phyloP scores from a whole-genome alignment of 2,888 invertebrate genomes.

The Amblyjoppa fuscipennis region DNA sequence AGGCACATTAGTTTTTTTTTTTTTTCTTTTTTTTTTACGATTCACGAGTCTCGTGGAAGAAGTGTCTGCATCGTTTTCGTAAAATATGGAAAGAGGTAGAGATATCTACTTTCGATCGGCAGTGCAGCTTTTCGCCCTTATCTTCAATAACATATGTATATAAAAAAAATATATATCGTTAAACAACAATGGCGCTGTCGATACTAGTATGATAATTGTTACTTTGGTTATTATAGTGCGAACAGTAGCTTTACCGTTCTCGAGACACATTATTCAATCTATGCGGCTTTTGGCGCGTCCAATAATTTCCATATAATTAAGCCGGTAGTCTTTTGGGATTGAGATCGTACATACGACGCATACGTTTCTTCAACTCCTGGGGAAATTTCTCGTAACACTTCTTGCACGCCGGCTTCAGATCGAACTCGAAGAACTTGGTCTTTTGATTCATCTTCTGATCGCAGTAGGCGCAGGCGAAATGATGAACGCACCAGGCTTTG shows the following conservation, averaged over 20 bases:
- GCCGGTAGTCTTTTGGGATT: conserved; percentile 87
- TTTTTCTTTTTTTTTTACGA: neutral
- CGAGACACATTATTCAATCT: conserved; percentile 22
- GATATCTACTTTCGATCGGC: conserved; percentile 29
- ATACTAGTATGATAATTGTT: conserved; percentile 55
- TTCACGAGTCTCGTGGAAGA: neutral
- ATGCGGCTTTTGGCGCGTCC: neutral
- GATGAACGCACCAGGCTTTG: conserved; percentile 99
- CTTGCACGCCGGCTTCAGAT: conserved; percentile 99
- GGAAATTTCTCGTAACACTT: conserved; percentile 99
- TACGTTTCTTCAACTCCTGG: conserved; percentile 95
- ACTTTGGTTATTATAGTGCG: conserved; percentile 65
- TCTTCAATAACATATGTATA: conserved; percentile 38
- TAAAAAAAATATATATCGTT: conserved; percentile 48
- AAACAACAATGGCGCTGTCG: conserved; percentile 45
- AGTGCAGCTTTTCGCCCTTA: conserved; percentile 28
- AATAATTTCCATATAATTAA: conserved; percentile 64
- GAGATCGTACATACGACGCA: conserved; percentile 95
- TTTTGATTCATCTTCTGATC: conserved; percentile 98
- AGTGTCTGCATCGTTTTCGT: neutral
- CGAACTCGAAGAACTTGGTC: conserved; percentile 99
- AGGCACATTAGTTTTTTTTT: conserved; percentile 57
- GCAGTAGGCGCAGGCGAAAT: conserved; percentile 99
- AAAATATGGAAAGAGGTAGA: conserved; percentile 44
- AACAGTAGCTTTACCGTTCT: conserved; percentile 36